phyloP scores from a whole-genome alignment of 2,797 vertebrate genomes.

The Poeciliopsis presidionis region DNA sequence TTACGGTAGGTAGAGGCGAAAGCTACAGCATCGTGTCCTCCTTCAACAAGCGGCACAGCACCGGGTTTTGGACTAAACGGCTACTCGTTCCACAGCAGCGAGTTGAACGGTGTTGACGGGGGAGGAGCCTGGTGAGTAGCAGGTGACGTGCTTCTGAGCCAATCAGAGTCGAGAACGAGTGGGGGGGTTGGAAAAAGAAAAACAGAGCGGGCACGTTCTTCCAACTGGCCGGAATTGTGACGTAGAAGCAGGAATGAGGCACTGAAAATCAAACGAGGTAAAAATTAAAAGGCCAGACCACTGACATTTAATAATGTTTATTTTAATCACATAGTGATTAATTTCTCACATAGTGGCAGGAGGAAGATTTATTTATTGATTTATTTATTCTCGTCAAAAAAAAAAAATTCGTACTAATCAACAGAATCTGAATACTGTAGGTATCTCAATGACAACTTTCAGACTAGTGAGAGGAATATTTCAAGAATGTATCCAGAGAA shows the following conservation, averaged over 20 bases:
- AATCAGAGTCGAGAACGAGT: constrained; percentile 30
- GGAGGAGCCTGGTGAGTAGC: constrained; percentile 24
- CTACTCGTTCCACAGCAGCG: constrained; percentile 28
- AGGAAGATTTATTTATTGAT: too few species aligned
- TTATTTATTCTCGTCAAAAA: background rate
- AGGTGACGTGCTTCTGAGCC: constrained; percentile 5
- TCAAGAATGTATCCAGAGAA: background rate
- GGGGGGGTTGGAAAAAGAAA: background rate
- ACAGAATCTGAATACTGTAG: background rate
- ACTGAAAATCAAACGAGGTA: constrained; percentile 26
- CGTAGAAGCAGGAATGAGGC: constrained; percentile 19
- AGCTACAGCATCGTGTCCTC: constrained; percentile 51
- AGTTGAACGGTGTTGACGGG: constrained; percentile 22
- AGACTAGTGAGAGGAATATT: background rate
- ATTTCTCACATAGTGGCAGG: too few species aligned
- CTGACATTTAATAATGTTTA: background rate
- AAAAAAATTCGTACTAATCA: background rate
- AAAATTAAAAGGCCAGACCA: background rate
- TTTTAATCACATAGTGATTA: too few species aligned
- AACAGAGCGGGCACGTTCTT: background rate
- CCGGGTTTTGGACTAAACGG: constrained; percentile 3
- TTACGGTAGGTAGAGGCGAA: constrained; percentile 53
- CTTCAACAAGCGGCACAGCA: background rate
- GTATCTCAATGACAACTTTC: background rate
- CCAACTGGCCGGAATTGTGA: constrained; percentile 28